Evolutionary conservation across 2,797 vertebrate species (phyloP), one percentile per base, ranked within the genome.

Genomic region (Heliangelus exortis): DNA sequence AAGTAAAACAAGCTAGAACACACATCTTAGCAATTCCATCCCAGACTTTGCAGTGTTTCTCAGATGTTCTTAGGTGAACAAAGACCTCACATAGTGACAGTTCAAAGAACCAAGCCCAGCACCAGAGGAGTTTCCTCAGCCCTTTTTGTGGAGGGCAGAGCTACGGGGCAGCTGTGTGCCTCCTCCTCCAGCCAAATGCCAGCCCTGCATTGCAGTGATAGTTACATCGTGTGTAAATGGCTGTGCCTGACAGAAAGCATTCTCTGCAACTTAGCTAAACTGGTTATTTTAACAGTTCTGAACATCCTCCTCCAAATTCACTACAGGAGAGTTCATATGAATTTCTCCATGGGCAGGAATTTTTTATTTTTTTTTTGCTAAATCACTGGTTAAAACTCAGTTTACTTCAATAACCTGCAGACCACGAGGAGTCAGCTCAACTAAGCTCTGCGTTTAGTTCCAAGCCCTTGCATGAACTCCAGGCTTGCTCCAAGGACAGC

Each of bases 181-280:
- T 23, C 12, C 10, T 68, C 33, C 33, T 12, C 18, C 39, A 54
- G 74, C 86, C 15, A 48, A 82, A 50, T n/a, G 75, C 66, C 93
- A 93, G 83, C 19, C 0, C 15, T 53, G 73, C 67, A 10, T 21
- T 51, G 36, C 73, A 65, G 43, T 68, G 28, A 43, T 13, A 41
- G n/a, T 82, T 89, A 78, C 85, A 41, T 3, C 0, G 1, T 8
- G 31, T 13, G 71, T 22, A 26, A 79, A 22, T 0, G 23, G 29
- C 87, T 71, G 63, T 2, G 89, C 39, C 3, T 55, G 69, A 77
- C 82, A 33, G 43, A 69, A n/a, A 92, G 65, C 55, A 28, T 43
- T 31, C 51, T n/a, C 81, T 57, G 62, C 34, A 34, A 36, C 26
- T 84, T 67, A 78, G 62, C 78, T 39, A 76, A 89, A 91, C 41